Evolutionary conservation across 1,140 invertebrate genomes (phyloP).

Genomic region (Chelonus insularis): DNA sequence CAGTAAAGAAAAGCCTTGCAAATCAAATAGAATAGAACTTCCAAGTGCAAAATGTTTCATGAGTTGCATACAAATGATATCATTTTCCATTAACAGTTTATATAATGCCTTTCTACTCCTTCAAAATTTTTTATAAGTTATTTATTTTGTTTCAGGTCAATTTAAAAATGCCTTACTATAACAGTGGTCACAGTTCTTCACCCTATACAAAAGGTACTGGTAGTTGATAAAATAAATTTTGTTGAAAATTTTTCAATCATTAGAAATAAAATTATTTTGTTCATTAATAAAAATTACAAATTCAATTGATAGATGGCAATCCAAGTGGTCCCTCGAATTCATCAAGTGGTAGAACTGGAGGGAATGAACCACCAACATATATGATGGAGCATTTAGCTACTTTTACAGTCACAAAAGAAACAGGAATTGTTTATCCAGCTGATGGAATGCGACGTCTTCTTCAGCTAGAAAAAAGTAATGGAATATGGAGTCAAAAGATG

Average conservation of each 20-base stretch:
- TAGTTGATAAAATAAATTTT: slow-evolving; percentile 6
- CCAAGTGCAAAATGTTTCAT: slow-evolving; percentile 17
- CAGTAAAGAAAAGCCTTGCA: neutral
- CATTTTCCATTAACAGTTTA: slow-evolving; percentile 5
- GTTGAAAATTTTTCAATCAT: neutral
- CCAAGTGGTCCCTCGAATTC: slow-evolving; percentile 45
- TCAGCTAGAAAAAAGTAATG: slow-evolving; percentile 95
- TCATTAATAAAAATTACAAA: neutral
- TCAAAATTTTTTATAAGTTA: too few species aligned
- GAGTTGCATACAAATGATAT: slow-evolving; percentile 7
- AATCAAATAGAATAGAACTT: slow-evolving; percentile 2
- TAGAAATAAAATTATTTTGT: neutral
- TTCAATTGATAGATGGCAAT: slow-evolving; percentile 39
- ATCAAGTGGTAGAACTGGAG: slow-evolving; percentile 49
- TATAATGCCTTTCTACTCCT: too few species aligned
- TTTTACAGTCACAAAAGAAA: slow-evolving; percentile 89
- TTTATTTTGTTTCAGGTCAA: slow-evolving; percentile 33
- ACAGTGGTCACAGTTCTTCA: slow-evolving; percentile 46
- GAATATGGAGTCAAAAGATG: slow-evolving; percentile 99
- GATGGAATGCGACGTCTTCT: slow-evolving; percentile 95
- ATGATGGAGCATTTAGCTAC: slow-evolving; percentile 97
- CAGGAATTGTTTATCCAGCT: slow-evolving; percentile 82
- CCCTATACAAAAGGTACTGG: slow-evolving; percentile 52
- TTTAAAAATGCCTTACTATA: slow-evolving; percentile 52
- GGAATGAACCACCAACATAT: slow-evolving; percentile 78